Evolutionary conservation across 92 coral and sea anemone species (phyloP), one percentile per base, ranked within the genome.

Genomic region (Nematostella vectensis): DNA sequence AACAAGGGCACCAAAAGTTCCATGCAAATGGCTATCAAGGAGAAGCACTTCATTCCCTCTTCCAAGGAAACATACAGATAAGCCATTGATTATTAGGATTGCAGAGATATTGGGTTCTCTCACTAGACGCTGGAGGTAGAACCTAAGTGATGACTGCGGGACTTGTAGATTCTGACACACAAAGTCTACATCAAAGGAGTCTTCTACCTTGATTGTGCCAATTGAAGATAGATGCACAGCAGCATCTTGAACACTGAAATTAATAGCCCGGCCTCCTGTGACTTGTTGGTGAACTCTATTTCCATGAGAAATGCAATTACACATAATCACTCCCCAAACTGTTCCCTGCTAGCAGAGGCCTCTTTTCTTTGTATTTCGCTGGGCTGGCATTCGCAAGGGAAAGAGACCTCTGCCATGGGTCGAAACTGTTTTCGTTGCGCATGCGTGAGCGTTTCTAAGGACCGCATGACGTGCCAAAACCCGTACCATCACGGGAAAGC

Each of bases 11-110:
- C 68, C 68, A 48, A 23, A 22, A 1, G 13, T 3, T 11, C 47
- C 57, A 51, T 54, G 72, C 1, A 0, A 15, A 42, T 66, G 72
- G 25, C 72, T 66, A 29, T 66, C 63, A 19, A 66, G 6, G 17
- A 66, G 3, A 8, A 54, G 19, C 25, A 66, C 9, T 6, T 39
- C 22, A 3, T 29, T 16, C 20, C 25, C 1, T 2, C 25, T 47
- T 25, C 23, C 63, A 55, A 66, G 60, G 52, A 55, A 55, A 9
- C 40, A 11, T 4, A 55, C 30, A 1, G 72, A 54, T 50, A 43
- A 42, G 31, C 25, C 63, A 55, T 66, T 42, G 29, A 66, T 54
- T 4, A 55, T 66, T 13, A 66, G 62, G 1, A 66, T 29, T 4
- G 63, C 63, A 24, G 62, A 53, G 1, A 56, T 12, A 12, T 66